phyloP scores from a whole-genome alignment of 2,113 vertebrate genomes.

The Oxyruncus cristatus region DNA sequence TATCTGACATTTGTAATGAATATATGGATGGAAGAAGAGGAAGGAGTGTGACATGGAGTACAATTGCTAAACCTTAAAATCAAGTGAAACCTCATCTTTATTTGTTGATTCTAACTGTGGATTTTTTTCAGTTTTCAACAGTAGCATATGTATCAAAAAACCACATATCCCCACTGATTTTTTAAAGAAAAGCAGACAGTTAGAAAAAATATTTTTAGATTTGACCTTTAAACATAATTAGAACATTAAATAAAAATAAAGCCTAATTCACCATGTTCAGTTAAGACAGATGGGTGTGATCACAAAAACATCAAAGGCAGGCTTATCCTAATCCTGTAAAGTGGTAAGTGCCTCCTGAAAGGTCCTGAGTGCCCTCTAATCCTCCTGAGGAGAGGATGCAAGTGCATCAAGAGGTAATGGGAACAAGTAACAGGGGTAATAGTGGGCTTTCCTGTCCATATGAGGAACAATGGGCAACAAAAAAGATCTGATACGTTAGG shows the following conservation, averaged over 20 bases:
- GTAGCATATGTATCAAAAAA: neutral
- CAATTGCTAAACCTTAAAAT: neutral
- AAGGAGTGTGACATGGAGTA: neutral
- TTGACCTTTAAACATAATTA: constrained; percentile 5
- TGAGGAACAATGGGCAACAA: neutral
- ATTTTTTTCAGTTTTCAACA: neutral
- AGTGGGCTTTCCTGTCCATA: neutral
- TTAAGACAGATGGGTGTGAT: constrained; percentile 48
- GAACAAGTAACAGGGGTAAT: neutral
- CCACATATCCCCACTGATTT: neutral
- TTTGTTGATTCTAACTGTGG: neutral
- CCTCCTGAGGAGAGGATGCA: neutral
- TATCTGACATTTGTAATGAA: constrained; percentile 65
- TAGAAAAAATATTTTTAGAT: neutral
- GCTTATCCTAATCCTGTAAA: constrained; percentile 52
- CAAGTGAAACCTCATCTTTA: neutral
- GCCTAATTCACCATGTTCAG: neutral
- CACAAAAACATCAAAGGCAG: constrained; percentile 51
- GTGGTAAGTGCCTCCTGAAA: constrained; percentile 33
- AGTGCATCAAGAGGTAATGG: neutral
- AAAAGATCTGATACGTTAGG: neutral
- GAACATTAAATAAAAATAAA: constrained; percentile 41
- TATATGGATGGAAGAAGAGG: neutral
- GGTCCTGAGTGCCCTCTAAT: constrained; percentile 40
- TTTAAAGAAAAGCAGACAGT: neutral